Evolutionary conservation across 2,888 invertebrate genomes (phyloP), one percentile per base, ranked within the genome.

Genomic region (Villa cingulata): DNA sequence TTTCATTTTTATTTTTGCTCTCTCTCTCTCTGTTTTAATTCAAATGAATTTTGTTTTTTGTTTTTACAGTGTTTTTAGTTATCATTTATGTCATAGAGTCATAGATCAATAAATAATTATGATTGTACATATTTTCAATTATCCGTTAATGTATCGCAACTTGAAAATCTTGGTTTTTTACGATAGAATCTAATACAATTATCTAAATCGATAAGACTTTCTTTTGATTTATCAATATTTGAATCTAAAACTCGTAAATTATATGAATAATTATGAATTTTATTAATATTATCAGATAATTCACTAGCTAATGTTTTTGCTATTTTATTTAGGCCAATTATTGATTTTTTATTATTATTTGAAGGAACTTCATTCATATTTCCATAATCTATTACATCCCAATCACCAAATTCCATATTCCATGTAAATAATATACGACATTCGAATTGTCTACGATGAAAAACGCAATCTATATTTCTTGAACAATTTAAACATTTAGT

Each of bases 361-460:
- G 55, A 55, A 12, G 55, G 54, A 29, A 59, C 53, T 54, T 70
- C 68, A 19, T 59, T 58, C 0, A 70, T 54, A 43, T 69, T 64
- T 3, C 70, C 70, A 53, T 66, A 68, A 50, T 70, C 68, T 2
- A 70, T 52, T 3, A 70, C 64, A 48, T 66, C 61, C 68, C 68
- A 69, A 46, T 62, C 62, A 2, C 68, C 68, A 12, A 58, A 54
- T 46, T 64, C 63, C 62, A 68, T 67, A 45, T 70, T 67, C 70
- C 70, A 70, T 10, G 64, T 62, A 46, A 69, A 70, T 2, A 70
- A 59, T 29, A 68, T 65, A 3, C 66, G 65, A 45, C 68, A 66
- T 46, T 70, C 68, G 48, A 63, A 70, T 48, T 65, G 65, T 1
- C 62, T 62, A 1, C 65, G 61, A 54, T 70, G 69, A 41, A 63